Evolutionary conservation across 2,888 invertebrate species (phyloP).

Genomic region (Furcula furcula): DNA sequence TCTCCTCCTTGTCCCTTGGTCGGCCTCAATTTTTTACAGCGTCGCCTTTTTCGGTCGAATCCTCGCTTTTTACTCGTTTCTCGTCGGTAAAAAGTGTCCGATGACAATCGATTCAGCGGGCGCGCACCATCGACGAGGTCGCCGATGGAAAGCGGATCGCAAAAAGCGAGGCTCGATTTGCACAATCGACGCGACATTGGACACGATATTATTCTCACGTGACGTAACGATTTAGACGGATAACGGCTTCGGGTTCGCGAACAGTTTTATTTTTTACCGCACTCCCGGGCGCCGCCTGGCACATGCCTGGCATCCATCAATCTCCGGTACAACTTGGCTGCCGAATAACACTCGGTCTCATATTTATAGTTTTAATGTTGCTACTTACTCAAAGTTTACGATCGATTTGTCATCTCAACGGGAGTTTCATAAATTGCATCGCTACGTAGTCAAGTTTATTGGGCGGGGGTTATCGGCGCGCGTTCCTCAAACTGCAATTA

Average conservation of each 20-base stretch:
- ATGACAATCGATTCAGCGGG: slow-evolving; percentile 7
- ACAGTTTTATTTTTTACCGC: not conserved
- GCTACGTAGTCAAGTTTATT: slow-evolving; percentile 3
- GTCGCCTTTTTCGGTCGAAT: not conserved
- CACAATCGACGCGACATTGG: slow-evolving; percentile 11
- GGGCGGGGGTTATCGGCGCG: not conserved
- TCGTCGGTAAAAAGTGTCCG: slow-evolving; percentile 4
- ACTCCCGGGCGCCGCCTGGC: not conserved
- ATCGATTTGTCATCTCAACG: slow-evolving; percentile 30
- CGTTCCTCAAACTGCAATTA: slow-evolving; percentile 7
- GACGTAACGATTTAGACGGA: slow-evolving; percentile 6
- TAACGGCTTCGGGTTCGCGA: not conserved
- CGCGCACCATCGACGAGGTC: slow-evolving; percentile 12
- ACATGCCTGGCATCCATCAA: slow-evolving; percentile 1
- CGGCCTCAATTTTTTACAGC: slow-evolving; percentile 2
- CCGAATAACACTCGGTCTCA: not conserved
- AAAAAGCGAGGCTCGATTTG: slow-evolving; percentile 28
- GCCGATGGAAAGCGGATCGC: slow-evolving; percentile 20
- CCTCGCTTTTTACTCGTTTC: slow-evolving; percentile 4
- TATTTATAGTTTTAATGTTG: not conserved
- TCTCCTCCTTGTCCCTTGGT: not conserved
- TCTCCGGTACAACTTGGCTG: not conserved
- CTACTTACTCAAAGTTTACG: slow-evolving; percentile 11
- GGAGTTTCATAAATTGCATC: slow-evolving; percentile 6
- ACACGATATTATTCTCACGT: not conserved